A percentile compares a stretch with the other conserved stretches of the same genome.
These are phyloP conservation scores for Lasioglossum figueresi DNA, from an alignment of 2,888 invertebrate genomes.

Conservation along the genomic window DNA sequence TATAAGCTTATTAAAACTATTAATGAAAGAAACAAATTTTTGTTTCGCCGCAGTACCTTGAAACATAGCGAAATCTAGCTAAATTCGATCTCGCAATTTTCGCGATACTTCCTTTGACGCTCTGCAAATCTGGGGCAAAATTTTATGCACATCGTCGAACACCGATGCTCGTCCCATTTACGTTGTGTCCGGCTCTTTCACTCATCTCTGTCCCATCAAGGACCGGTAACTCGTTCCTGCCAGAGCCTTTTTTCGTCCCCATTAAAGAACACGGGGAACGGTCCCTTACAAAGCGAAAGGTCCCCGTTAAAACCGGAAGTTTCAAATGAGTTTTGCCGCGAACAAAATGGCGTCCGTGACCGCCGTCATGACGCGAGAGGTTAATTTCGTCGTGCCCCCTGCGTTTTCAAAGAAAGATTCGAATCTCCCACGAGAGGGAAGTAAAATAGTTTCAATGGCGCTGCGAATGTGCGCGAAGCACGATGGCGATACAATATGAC, in stretches of 20 bases:
- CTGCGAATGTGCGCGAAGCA: neutral
- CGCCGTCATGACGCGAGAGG: neutral
- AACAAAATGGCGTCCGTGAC: neutral
- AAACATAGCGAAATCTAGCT: neutral
- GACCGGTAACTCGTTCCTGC: neutral
- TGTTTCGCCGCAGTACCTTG: too few relatives aligned
- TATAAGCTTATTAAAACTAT: too few relatives aligned
- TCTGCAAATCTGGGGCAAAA: neutral
- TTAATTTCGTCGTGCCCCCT: neutral
- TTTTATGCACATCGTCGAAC: neutral
- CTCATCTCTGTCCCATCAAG: neutral
- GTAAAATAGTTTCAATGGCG: neutral
- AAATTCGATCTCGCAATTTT: neutral
- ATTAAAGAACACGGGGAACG: neutral
- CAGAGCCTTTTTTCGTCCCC: neutral
- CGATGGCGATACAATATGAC: neutral
- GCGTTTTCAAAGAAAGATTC: neutral
- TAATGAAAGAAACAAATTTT: too few relatives aligned
- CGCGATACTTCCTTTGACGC: too few relatives aligned
- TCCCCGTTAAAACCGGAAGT: slow-evolving; percentile 2
- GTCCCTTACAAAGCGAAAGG: neutral
- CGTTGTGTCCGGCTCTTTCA: neutral
- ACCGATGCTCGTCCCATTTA: neutral
- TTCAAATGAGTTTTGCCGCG: neutral
- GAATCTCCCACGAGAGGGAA: neutral